A percentile compares a stretch with the other conserved stretches of the same genome.
Evolutionary conservation across 2,797 vertebrate species (phyloP).

Genomic region (Petrocephalus sullivani): DNA sequence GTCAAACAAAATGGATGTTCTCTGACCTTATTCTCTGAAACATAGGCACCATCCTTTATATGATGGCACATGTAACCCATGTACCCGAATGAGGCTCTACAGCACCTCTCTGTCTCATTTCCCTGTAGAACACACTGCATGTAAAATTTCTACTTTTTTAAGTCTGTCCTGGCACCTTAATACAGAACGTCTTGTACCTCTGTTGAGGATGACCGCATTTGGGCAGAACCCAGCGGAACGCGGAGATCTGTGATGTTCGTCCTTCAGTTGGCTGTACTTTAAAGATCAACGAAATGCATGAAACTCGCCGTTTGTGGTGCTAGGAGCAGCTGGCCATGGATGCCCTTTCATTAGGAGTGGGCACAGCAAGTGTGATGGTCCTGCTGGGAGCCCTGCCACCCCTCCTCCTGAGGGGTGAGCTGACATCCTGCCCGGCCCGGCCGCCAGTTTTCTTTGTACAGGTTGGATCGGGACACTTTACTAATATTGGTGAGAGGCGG

Average conservation of each 20-base stretch:
- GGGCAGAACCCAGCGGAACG: background rate
- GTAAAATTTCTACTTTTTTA: background rate
- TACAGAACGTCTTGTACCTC: background rate
- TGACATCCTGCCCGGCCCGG: background rate
- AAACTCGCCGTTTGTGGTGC: background rate
- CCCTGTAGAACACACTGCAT: background rate
- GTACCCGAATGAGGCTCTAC: background rate
- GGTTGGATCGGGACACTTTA: too few relatives aligned
- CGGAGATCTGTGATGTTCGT: background rate
- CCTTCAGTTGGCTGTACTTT: background rate
- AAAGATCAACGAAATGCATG: background rate
- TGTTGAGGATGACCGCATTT: background rate
- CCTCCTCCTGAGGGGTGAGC: background rate
- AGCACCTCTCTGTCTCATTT: background rate
- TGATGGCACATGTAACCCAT: background rate
- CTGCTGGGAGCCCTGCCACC: background rate
- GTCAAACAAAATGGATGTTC: background rate
- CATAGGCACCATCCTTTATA: background rate
- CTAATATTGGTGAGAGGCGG: too few relatives aligned
- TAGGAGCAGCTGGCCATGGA: background rate
- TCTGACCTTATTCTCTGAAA: background rate
- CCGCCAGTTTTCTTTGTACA: too few relatives aligned
- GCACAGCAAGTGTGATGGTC: background rate
- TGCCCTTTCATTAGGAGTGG: background rate
- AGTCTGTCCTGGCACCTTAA: background rate